These are phyloP conservation scores for Uromys caudimaculatus DNA, from an alignment of 2,797 vertebrate species.

Conservation along the genomic window DNA sequence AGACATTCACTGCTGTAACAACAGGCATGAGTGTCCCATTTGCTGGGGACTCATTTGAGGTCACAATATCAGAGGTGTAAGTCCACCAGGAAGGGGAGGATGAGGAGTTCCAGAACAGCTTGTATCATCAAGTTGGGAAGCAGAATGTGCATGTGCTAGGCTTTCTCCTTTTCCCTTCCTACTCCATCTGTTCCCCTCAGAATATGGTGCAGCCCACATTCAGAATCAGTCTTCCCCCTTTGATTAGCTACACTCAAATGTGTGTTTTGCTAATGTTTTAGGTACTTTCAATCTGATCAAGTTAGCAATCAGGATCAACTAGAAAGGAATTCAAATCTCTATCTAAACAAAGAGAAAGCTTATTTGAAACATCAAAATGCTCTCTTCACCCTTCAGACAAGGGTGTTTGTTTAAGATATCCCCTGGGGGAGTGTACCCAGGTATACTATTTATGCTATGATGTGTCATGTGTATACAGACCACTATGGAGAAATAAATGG, in stretches of 20 bases:
- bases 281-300: background rate
- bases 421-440: background rate
- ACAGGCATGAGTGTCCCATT: background rate
- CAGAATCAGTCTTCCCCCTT: background rate
- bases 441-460: background rate
- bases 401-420: background rate
- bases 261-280: background rate
- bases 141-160: too few species aligned
- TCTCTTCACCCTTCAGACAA: background rate
- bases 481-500: background rate
- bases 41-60: background rate
- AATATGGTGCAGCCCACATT: background rate
- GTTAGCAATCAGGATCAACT: background rate
- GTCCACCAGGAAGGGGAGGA: background rate
- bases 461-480: background rate
- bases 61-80: background rate
- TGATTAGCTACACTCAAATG: background rate
- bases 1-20: background rate
- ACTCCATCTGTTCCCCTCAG: background rate
- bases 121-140: background rate
- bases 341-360: constrained; percentile 30
- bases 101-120: background rate
- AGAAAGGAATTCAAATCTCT: constrained; percentile 18
- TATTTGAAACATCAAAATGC: constrained; percentile 27
- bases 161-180: background rate